phyloP scores from a whole-genome alignment of 2,113 vertebrate species.

The Nestor notabilis region DNA sequence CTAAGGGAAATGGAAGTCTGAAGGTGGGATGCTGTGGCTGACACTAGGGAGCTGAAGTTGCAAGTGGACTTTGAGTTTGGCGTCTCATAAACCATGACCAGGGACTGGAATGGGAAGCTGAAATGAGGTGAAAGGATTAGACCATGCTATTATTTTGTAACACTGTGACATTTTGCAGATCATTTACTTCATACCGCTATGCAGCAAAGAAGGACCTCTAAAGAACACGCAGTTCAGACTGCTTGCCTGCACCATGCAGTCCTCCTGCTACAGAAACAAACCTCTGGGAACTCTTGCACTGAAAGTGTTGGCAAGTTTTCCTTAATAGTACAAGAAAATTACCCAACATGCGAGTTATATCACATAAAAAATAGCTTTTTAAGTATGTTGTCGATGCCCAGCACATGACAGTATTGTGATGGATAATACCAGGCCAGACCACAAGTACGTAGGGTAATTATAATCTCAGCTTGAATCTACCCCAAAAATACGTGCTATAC shows the following conservation, averaged over 20 bases:
- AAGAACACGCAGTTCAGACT: not conserved
- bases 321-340: not conserved
- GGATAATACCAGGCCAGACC: constrained; percentile 34
- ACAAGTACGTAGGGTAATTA: constrained; percentile 39
- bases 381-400: not conserved
- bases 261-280: not conserved
- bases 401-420: constrained; percentile 22
- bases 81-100: fast-evolving
- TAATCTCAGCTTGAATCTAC: not conserved
- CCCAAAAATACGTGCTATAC: constrained; percentile 9
- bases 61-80: not conserved
- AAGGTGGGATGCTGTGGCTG: not conserved
- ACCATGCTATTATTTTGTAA: not conserved
- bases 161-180: not conserved
- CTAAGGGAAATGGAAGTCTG: not conserved
- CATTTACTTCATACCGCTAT: not conserved
- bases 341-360: not conserved
- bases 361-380: constrained; percentile 15
- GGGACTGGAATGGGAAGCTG: not conserved
- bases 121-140: not conserved
- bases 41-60: not conserved
- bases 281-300: not conserved
- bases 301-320: not conserved
- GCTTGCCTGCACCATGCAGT: not conserved
- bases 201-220: not conserved